A percentile compares a stretch with the other conserved stretches of the same genome.
These are phyloP conservation scores for Lepidothrix coronata DNA, from an alignment of 2,113 vertebrate genomes.

Conservation along the genomic window DNA sequence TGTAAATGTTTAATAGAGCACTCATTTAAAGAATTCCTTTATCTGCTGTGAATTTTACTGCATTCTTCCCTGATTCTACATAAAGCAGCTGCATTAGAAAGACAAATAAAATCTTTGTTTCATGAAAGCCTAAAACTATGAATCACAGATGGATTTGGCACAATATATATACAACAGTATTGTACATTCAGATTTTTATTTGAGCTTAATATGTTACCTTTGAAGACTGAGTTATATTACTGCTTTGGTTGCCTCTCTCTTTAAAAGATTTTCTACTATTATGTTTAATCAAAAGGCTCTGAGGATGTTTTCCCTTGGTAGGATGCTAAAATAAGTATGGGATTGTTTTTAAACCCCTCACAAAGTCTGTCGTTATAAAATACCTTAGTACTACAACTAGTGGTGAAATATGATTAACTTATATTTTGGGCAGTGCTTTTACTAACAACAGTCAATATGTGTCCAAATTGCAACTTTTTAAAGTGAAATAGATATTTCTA, in stretches of 20 bases:
- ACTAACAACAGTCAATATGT: not conserved
- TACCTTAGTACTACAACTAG: not conserved
- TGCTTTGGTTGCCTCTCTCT: not conserved
- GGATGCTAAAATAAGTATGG: not conserved
- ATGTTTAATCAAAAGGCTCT: not conserved
- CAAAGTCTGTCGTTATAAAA: not conserved
- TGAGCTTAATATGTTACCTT: not conserved
- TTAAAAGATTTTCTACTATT: not conserved
- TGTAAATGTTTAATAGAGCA: not conserved
- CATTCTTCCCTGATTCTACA: not conserved
- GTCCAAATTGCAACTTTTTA: not conserved
- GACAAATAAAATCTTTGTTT: not conserved
- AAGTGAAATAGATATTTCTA: not conserved
- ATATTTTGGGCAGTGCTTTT: not conserved
- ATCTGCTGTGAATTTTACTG: not conserved
- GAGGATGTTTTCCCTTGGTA: not conserved
- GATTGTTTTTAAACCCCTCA: not conserved
- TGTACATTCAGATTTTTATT: not conserved
- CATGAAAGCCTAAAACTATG: not conserved
- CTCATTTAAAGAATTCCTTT: conserved; percentile 1
- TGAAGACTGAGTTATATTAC: not conserved
- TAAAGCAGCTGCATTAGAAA: not conserved
- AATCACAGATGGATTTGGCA: not conserved
- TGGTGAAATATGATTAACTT: not conserved
- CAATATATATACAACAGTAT: not conserved